A percentile compares a stretch with the other conserved stretches of the same genome.
phyloP scores from a whole-genome alignment of 2,797 vertebrate genomes.

The Geotrypetes seraphini region DNA sequence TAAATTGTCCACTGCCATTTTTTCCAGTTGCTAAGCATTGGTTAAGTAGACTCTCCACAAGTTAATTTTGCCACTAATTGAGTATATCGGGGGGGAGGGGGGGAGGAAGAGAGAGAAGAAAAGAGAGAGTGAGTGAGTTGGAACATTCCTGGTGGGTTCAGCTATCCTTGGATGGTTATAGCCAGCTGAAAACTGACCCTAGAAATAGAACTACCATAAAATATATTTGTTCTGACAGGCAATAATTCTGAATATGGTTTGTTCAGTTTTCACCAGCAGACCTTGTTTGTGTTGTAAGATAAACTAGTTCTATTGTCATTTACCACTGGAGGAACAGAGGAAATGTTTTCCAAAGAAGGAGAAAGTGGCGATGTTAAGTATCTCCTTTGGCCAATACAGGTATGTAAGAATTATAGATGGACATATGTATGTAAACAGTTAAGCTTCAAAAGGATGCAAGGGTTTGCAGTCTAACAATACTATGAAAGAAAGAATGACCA shows the following conservation, averaged over 20 bases:
- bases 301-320: conserved; percentile 72
- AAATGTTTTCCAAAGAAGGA: conserved; percentile 49
- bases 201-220: neutral
- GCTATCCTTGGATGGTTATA: neutral
- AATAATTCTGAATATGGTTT: neutral
- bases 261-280: neutral
- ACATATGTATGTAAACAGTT: neutral
- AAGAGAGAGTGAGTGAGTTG: no score
- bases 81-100: no score
- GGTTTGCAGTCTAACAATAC: neutral
- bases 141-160: no score
- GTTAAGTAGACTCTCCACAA: no score
- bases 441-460: no score
- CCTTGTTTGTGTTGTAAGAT: conserved; percentile 37
- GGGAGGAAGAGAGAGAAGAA: no score
- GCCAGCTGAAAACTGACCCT: neutral
- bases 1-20: no score
- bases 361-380: conserved; percentile 65
- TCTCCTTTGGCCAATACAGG: conserved; percentile 75
- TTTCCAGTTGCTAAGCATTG: no score
- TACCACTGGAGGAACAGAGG: conserved; percentile 57
- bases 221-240: neutral
- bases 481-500: neutral
- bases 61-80: no score
- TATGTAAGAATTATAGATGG: conserved; percentile 16